These are phyloP conservation scores for Cynopterus sphinx DNA, from an alignment of 2,797 vertebrate genomes.

Conservation along the genomic window DNA sequence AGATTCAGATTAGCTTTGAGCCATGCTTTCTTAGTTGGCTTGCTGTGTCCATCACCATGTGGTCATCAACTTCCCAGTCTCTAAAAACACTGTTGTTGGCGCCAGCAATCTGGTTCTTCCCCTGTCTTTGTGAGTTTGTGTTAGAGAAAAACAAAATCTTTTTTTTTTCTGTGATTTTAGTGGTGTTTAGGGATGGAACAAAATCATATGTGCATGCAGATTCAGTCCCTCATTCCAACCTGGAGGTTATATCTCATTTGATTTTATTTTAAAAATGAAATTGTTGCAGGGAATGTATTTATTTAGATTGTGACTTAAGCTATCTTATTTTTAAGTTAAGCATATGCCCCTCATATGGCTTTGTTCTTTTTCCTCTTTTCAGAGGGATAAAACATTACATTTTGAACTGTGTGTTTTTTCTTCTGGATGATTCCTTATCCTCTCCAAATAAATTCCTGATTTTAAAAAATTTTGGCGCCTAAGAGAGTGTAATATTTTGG, in stretches of 20 bases:
- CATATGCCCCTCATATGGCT: neutral
- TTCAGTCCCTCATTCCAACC: neutral
- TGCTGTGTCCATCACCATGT: neutral
- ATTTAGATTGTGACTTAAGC: neutral
- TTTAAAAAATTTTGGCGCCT: neutral
- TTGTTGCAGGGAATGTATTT: neutral
- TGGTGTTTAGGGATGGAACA: neutral
- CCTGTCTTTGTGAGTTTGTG: neutral
- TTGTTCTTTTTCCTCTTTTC: neutral
- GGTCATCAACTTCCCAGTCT: neutral
- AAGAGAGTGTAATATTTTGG: neutral
- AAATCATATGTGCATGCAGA: neutral
- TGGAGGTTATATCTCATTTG: neutral
- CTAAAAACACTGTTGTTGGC: neutral
- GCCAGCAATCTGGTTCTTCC: neutral
- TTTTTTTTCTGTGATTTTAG: neutral
- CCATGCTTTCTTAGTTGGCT: neutral
- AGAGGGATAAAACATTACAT: neutral
- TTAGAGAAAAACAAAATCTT: neutral
- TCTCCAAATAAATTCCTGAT: neutral
- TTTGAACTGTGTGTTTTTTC: neutral
- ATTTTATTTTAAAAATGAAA: neutral
- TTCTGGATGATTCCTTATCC: neutral
- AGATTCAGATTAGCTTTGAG: neutral
- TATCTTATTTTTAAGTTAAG: neutral